Evolutionary conservation across 2,797 vertebrate species (phyloP).

Genomic region (Halcyon badia): DNA sequence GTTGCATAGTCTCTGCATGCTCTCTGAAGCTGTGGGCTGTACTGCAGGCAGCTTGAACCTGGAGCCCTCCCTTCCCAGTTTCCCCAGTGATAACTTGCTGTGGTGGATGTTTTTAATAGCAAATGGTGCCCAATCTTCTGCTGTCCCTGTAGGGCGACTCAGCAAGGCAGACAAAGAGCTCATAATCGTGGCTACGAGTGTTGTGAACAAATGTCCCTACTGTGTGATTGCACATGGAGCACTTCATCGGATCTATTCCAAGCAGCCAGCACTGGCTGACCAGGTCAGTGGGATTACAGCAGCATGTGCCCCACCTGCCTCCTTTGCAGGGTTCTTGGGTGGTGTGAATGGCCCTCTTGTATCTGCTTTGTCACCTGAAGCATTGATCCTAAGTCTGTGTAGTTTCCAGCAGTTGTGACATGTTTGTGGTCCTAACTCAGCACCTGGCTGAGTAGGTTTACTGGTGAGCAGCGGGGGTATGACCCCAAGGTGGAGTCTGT

Average conservation of each 20-base stretch:
- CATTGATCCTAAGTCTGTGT: not conserved
- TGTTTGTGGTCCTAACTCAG: not conserved
- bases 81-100: not conserved
- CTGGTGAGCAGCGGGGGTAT: not conserved
- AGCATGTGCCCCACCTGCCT: accelerated
- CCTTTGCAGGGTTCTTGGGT: not conserved
- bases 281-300: slow-evolving; percentile 79
- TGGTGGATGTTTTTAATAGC: not conserved
- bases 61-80: not conserved
- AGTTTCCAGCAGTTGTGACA: not conserved
- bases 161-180: slow-evolving; percentile 90
- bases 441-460: not conserved
- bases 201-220: slow-evolving; percentile 87
- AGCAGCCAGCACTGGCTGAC: slow-evolving; percentile 87
- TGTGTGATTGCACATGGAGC: slow-evolving; percentile 89
- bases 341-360: not conserved
- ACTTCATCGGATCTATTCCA: slow-evolving; percentile 88
- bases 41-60: not conserved
- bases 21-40: not conserved
- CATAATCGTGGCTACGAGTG: slow-evolving; percentile 88
- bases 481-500: not conserved
- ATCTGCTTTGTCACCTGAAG: not conserved
- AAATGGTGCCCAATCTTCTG: not conserved
- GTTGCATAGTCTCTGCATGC: not conserved
- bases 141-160: slow-evolving; percentile 79